Conservation (phyloP, 1,140 invertebrate species). For the Nomia melanderi region DNA sequence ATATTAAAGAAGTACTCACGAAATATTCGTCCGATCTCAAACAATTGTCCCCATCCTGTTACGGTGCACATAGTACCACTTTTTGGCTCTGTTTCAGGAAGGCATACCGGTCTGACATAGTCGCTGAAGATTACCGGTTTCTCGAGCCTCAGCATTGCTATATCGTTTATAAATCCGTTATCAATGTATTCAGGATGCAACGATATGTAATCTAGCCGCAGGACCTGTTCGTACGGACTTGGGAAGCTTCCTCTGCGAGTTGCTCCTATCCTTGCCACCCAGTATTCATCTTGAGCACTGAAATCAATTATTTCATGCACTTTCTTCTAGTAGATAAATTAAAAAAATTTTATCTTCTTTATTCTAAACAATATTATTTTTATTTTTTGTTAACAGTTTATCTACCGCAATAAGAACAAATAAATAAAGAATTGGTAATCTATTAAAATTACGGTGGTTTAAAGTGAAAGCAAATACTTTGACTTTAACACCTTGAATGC, state of each 20-base stretch:
- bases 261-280: constrained; percentile 89
- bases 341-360: too few species aligned
- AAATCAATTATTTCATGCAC: constrained; percentile 44
- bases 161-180: constrained; percentile 90
- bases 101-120: constrained; percentile 88
- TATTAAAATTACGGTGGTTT: too few species aligned
- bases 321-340: too few species aligned
- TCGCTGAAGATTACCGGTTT: constrained; percentile 86
- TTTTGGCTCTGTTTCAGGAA: constrained; percentile 82
- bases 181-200: constrained; percentile 90
- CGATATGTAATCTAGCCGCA: constrained; percentile 84
- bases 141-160: constrained; percentile 86
- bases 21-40: constrained; percentile 89
- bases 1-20: constrained; percentile 83
- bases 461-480: too few species aligned
- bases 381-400: too few species aligned
- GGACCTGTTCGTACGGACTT: constrained; percentile 88
- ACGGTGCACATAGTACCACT: constrained; percentile 88
- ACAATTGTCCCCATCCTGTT: constrained; percentile 91
- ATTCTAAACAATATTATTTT: not conserved
- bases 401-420: too few species aligned
- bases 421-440: too few species aligned
- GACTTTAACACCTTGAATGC: too few species aligned
- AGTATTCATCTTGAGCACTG: constrained; percentile 88
- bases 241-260: constrained; percentile 87